Base-by-base conservation (phyloP, 2,888 invertebrate genomes). In the Lamproptera curius region DNA sequence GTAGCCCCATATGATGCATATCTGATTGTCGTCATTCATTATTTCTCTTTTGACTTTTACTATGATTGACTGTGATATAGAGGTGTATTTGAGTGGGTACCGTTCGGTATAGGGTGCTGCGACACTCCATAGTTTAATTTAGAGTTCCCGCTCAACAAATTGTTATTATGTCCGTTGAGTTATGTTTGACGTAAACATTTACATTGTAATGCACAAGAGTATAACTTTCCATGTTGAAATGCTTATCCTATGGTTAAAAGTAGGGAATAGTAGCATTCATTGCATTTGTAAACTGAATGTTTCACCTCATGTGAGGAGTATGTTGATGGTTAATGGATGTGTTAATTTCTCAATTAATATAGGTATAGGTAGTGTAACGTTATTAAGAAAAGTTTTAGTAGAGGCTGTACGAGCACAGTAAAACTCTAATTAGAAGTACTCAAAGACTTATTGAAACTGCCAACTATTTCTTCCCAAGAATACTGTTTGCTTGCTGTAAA, bases 121-220 rank as follows among this genome's bases (percentile, higher is more conserved):
- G 31, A 11, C 31, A 31, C 31, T 31, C 31, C 31, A 31, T 16
- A 40, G 13, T 48, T 23, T 42, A 14, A 20, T 33, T 41, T 39
- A 16, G 26, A 34, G 28, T 10, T 28, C 28, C 15, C 35, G 8
- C 26, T 2, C 42, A 14, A n/a, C 38, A 11, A 13, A 16, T 39
- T 40, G 42, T 45, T 55, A 53, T 53, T 57, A 55, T 56, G 52
- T 55, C 54, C 54, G 53, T 57, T 55, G 54, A 50, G 53, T 42
- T 55, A 55, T 55, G 53, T 57, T 54, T 54, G 49, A 20, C 20
- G 6, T 20, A 20, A 20, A 20, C 20, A 20, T 5, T 15, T 26
- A 16, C 23, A 11, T 36, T 16, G 16, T 28, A 20, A 36, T 28
- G 15, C 14, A 35, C 34, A 42, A 35, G 23, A 20, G 35, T 15